Evolutionary conservation across 2,113 vertebrate genomes (phyloP).

Genomic region (Oncorhynchus keta): DNA sequence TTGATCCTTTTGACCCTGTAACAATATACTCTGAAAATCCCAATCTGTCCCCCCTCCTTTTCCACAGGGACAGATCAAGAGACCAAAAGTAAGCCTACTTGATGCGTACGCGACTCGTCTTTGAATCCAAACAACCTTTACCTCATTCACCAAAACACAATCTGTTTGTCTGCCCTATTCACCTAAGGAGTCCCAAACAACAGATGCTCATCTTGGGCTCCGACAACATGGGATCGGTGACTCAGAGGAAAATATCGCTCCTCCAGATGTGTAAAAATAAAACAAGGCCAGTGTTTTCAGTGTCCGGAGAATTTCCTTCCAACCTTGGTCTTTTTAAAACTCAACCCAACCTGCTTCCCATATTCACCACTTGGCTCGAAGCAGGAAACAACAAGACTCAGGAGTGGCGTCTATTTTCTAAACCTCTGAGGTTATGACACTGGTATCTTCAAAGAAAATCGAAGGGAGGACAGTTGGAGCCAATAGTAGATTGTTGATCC

Average conservation of each 20-base stretch:
- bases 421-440: slow-evolving; percentile 50
- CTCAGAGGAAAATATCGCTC: not conserved
- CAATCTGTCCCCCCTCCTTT: slow-evolving; percentile 17
- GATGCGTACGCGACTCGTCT: slow-evolving; percentile 17
- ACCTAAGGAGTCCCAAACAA: slow-evolving; percentile 12
- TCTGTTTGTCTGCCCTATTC: slow-evolving; percentile 29
- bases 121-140: slow-evolving; percentile 25
- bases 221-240: not conserved
- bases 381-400: slow-evolving; percentile 12
- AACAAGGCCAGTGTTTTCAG: not conserved
- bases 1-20: slow-evolving; percentile 17
- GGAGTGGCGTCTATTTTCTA: slow-evolving; percentile 44
- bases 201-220: slow-evolving; percentile 32
- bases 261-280: slow-evolving; percentile 1
- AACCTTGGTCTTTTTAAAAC: not conserved
- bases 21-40: slow-evolving; percentile 33
- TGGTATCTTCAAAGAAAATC: slow-evolving; percentile 29
- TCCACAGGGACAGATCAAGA: slow-evolving; percentile 20
- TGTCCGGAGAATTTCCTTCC: not conserved
- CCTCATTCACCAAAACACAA: slow-evolving; percentile 30
- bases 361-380: slow-evolving; percentile 12
- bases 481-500: slow-evolving; percentile 10
- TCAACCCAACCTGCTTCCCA: not conserved
- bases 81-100: slow-evolving; percentile 26
- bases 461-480: not conserved